Base-by-base conservation (phyloP, 2,113 vertebrate genomes). In the Corydoras maculifer region DNA sequence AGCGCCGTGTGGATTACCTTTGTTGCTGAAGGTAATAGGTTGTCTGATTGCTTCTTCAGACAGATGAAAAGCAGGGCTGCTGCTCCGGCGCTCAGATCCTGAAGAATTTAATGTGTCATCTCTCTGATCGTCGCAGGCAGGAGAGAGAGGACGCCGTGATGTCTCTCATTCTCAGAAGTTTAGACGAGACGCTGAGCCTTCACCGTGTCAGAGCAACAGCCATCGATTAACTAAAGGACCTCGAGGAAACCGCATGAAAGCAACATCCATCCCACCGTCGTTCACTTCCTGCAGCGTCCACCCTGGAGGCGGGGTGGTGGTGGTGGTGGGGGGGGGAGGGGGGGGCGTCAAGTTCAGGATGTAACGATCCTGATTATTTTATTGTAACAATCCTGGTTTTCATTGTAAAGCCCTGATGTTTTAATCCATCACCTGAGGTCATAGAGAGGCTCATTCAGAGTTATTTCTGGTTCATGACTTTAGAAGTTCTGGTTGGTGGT, bases 201-300 rank as follows among this genome's bases (percentile, higher is more conserved):
- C 77, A 78, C 58, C 73, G 76, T 79, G 75, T 74, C 75, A 83
- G 86, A 87, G 85, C 83, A 85, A 69, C 67, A 49, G 31, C 10
- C 78, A 89, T 91, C 86, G 82, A 88, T 88, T 77, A 79, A 78
- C 77, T 82, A 80, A 64, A 72, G 69, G 74, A 74, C 49, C 13
- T 13, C 32, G 18, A 58, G 60, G 55, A 74, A 62, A 79, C 81
- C 5, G 51, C 86, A 89, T 86, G 81, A 87, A 87, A 82, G 51
- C 54, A 76, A 62, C 69, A 79, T 79, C 58, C 30, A 63, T 73
- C 18, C 66, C 79, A 51, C 73, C 65, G 53, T 76, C 77, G 75
- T 80, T 79, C 70, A 67, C 65, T 50, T 65, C 75, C 80, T 75
- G 77, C 60, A 67, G 80, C 75, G 4, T 43, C 7, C 35, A 43